Evolutionary conservation across 2,113 vertebrate genomes (phyloP), one percentile per base, ranked within the genome.

Genomic region (Merops nubicus): DNA sequence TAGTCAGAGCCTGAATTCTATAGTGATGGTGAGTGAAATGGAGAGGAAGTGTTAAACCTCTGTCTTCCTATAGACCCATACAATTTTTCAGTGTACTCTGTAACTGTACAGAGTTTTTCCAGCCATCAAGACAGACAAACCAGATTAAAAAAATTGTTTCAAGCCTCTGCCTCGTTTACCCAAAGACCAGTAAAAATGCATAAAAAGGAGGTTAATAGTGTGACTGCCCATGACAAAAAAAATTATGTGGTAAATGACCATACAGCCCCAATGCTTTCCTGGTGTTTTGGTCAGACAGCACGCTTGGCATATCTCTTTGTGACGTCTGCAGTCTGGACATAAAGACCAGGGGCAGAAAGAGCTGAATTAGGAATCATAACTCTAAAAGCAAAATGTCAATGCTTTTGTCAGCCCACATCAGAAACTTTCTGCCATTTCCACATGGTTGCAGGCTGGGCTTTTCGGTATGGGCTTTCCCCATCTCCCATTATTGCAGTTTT

Each of bases 141-240:
- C 59, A 65, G 42, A 64, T 65, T 38, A 1, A 38, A 81, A 77
- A 69, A n/a, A 16, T 0, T 34, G 36, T 63, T 86, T 74, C 12
- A 77, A 74, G 28, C 20, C 42, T 80, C 36, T 88, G 25, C 50
- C 51, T 91, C 4, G 22, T 64, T 93, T 70, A 76, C 43, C 9
- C 45, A 70, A 82, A 87, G 9, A 77, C 50, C 18, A 77, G 36
- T 42, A 57, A 90, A 89, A 94, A 79, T 42, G 5, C 57, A 56
- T 73, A 17, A 90, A 85, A 85, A 13, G 17, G 12, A 82, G 26
- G 8, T 47, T 88, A 77, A 78, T 48, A 36, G 11, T 79, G 15
- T 76, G 16, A 33, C 51, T 72, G 57, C 1, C 5, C 8, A 5
- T 0, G 0, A 78, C 4, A 19, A 65, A 68, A 63, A 36, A 56